Conservation (phyloP, 1,140 invertebrate species). For the Gyrodactylus bullatarudis region DNA sequence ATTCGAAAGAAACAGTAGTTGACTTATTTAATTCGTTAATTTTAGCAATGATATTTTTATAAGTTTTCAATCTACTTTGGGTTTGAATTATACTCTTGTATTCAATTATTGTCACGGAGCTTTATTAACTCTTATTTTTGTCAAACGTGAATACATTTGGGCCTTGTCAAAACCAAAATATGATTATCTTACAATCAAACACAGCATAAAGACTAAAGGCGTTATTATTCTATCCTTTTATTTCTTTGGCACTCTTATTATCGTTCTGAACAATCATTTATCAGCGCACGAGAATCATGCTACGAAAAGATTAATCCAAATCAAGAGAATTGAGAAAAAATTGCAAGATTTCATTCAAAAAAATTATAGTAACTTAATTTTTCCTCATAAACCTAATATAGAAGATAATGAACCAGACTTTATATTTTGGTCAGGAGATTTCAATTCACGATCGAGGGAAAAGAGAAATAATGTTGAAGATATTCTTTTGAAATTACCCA, state of each 20-base stretch:
- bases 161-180: not conserved
- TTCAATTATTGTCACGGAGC: not conserved
- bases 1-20: not conserved
- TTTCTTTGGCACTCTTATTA: not conserved
- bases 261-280: not conserved
- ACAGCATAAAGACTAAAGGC: not conserved
- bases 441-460: not conserved
- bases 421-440: not conserved
- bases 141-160: not conserved
- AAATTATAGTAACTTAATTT: not conserved
- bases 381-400: too few relatives aligned
- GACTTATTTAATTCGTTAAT: too few relatives aligned
- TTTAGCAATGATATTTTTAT: not conserved
- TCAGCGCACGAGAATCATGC: not conserved
- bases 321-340: not conserved
- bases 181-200: not conserved
- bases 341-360: not conserved
- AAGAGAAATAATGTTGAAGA: not conserved
- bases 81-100: not conserved
- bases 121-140: not conserved
- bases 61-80: not conserved
- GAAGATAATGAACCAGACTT: not conserved
- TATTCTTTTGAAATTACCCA: not conserved
- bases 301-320: not conserved
- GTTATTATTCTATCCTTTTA: not conserved